Evolutionary conservation across 2,113 vertebrate genomes (phyloP).

Genomic region (Clinocottus analis): DNA sequence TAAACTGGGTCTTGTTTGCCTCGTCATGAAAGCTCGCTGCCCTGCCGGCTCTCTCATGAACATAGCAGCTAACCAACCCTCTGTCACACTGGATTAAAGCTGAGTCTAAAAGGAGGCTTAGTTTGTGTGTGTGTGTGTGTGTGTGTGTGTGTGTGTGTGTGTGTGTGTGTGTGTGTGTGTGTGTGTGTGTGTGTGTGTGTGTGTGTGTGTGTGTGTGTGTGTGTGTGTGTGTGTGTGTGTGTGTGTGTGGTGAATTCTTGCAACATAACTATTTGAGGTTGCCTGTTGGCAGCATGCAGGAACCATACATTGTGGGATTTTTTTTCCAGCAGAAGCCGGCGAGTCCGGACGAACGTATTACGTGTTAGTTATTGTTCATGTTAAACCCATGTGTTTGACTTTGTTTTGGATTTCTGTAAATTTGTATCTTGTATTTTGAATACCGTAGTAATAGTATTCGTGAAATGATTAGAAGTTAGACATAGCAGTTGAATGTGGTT

Average conservation of each 20-base stretch:
- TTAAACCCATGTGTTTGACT: not conserved
- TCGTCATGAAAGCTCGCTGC: slow-evolving; percentile 42
- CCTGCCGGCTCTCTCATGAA: slow-evolving; percentile 46
- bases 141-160: not conserved
- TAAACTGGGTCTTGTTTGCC: slow-evolving; percentile 50
- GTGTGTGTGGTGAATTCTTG: not conserved
- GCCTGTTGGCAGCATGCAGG: slow-evolving; percentile 14
- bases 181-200: slow-evolving; percentile 7
- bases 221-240: too few relatives aligned
- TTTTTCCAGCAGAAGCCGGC: not conserved
- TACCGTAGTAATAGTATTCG: not conserved
- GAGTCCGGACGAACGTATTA: not conserved
- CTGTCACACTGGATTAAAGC: slow-evolving; percentile 56
- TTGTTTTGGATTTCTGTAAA: not conserved
- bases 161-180: not conserved
- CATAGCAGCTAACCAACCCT: slow-evolving; percentile 33
- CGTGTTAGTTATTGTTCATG: not conserved
- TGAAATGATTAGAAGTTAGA: not conserved
- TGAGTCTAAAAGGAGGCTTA: slow-evolving; percentile 15
- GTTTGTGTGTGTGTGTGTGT: slow-evolving; percentile 14
- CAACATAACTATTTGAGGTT: not conserved
- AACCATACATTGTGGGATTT: not conserved
- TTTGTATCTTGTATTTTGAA: not conserved
- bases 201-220: slow-evolving; percentile 10
- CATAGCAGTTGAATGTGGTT: not conserved